These are phyloP conservation scores for Drosophila orosa DNA, from an alignment of 1,140 invertebrate species.

Conservation along the genomic window DNA sequence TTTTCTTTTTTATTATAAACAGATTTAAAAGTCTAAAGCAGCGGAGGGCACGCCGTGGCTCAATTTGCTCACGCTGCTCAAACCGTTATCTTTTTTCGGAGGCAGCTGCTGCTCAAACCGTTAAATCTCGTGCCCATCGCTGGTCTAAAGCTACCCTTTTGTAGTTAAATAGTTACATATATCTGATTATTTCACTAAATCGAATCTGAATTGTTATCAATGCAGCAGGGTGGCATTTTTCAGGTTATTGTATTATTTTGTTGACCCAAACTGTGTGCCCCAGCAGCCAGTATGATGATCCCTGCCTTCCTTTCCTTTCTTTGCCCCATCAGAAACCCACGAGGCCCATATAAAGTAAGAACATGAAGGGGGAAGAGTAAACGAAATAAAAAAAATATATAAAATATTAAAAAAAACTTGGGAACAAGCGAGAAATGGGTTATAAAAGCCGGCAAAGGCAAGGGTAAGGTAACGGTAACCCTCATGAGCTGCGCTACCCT, in stretches of 20 bases:
- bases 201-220: neutral
- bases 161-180: too few species aligned
- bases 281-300: conserved; percentile 14
- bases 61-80: too few species aligned
- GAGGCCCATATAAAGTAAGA: conserved; percentile 32
- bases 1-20: too few species aligned
- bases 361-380: conserved; percentile 9
- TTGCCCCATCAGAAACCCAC: conserved; percentile 8
- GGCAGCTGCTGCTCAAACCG: too few species aligned
- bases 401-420: too few species aligned
- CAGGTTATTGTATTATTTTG: conserved; percentile 3
- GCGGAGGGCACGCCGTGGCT: too few species aligned
- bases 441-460: conserved; percentile 36
- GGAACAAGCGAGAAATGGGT: conserved; percentile 21
- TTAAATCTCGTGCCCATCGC: too few species aligned
- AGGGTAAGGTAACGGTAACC: conserved; percentile 18
- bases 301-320: neutral
- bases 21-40: too few species aligned
- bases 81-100: too few species aligned
- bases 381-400: conserved; percentile 4
- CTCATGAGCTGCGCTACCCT: conserved; percentile 18
- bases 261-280: conserved; percentile 12
- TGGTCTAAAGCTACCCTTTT: too few species aligned
- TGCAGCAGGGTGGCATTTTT: neutral
- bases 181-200: neutral